Evolutionary conservation across 2,888 invertebrate species (phyloP).

Genomic region (Hirtodrosophila cameraria): DNA sequence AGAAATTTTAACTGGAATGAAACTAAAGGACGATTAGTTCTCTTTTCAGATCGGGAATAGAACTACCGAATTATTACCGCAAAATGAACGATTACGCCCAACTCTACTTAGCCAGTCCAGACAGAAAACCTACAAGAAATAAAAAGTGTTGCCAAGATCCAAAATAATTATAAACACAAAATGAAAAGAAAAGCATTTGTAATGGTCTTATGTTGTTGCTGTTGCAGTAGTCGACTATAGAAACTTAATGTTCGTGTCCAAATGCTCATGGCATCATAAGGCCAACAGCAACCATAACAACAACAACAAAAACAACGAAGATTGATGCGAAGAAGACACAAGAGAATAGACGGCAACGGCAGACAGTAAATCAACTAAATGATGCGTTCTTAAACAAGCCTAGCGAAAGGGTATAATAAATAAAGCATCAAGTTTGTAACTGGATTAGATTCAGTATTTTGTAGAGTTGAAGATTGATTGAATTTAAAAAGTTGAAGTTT

Average conservation of each 20-base stretch:
- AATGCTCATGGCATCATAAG: constrained; percentile 57
- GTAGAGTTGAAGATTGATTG: too few species aligned
- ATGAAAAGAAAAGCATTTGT: constrained; percentile 75
- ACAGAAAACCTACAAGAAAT: constrained; percentile 25
- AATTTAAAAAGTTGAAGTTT: too few species aligned
- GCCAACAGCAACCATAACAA: constrained; percentile 26
- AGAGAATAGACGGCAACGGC: constrained; percentile 34
- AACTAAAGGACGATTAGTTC: too few species aligned
- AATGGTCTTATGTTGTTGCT: constrained; percentile 45
- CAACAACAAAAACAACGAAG: constrained; percentile 4
- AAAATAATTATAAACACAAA: constrained; percentile 68
- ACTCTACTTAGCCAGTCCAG: too few species aligned
- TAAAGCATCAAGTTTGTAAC: constrained; percentile 1
- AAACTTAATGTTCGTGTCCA: constrained; percentile 45
- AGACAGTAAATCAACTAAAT: constrained; percentile 67
- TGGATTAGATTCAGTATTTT: background rate
- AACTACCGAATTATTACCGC: too few species aligned
- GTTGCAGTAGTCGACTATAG: constrained; percentile 10
- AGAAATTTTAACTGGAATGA: too few species aligned
- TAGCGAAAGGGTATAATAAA: constrained; percentile 14
- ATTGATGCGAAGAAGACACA: constrained; percentile 30
- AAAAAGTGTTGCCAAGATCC: constrained; percentile 45
- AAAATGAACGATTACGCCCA: too few species aligned
- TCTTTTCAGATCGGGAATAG: too few species aligned
- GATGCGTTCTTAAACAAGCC: constrained; percentile 51